Evolutionary conservation across 1,140 invertebrate species (phyloP).

Genomic region (Drosophila littoralis): DNA sequence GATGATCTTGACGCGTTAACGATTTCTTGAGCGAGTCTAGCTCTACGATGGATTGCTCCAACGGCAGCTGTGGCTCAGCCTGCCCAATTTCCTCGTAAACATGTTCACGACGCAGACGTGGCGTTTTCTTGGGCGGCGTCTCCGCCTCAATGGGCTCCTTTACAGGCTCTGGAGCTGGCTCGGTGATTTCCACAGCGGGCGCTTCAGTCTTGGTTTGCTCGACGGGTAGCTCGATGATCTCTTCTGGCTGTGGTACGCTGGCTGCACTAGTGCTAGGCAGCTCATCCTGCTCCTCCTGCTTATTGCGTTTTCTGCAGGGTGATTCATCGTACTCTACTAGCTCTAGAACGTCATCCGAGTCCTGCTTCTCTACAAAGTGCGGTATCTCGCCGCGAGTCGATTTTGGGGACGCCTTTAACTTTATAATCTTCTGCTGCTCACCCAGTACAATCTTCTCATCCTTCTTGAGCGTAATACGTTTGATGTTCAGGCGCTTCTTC

Average conservation of each 20-base stretch:
- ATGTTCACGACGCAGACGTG: constrained; percentile 86
- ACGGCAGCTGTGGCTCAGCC: constrained; percentile 56
- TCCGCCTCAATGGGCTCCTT: constrained; percentile 27
- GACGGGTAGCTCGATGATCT: constrained; percentile 79
- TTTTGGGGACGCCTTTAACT: constrained; percentile 80
- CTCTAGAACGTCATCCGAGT: constrained; percentile 82
- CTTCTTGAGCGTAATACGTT: constrained; percentile 85
- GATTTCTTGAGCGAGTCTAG: constrained; percentile 70
- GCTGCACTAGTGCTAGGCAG: constrained; percentile 50
- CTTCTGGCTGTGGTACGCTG: constrained; percentile 73
- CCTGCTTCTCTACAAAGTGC: constrained; percentile 83
- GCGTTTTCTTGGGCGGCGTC: constrained; percentile 75
- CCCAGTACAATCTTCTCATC: constrained; percentile 78
- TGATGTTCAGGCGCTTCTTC: constrained; percentile 85
- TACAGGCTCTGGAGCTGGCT: constrained; percentile 80
- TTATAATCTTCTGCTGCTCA: constrained; percentile 80
- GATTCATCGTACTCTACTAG: constrained; percentile 83
- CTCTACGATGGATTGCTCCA: constrained; percentile 57
- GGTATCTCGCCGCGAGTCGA: constrained; percentile 78
- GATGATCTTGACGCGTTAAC: constrained; percentile 67
- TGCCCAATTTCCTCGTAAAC: constrained; percentile 86
- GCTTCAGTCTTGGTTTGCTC: constrained; percentile 51
- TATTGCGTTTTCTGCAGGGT: constrained; percentile 76
- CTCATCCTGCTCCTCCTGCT: constrained; percentile 48
- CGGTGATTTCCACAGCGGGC: constrained; percentile 53